Evolutionary conservation across 1,140 invertebrate species (phyloP).

Genomic region (Drosophila virilis): DNA sequence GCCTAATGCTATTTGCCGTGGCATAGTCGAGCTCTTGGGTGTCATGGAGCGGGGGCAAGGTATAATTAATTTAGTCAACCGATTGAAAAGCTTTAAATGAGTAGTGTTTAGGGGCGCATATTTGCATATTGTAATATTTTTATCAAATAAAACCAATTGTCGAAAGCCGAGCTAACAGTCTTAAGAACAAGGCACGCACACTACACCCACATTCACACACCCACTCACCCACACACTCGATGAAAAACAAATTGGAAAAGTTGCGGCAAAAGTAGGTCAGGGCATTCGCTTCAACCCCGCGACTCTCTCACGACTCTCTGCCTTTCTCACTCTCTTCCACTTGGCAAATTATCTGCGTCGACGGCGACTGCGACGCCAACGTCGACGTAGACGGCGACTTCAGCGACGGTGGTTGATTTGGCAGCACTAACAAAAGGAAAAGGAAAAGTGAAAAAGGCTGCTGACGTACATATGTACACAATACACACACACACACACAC

Average conservation of each 20-base stretch:
- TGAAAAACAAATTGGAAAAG: conserved; percentile 74
- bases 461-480: conserved; percentile 68
- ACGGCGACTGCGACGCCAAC: conserved; percentile 13
- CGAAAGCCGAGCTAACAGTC: conserved; percentile 39
- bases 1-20: conserved; percentile 41
- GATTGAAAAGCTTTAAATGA: conserved; percentile 67
- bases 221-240: conserved; percentile 18
- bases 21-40: conserved; percentile 14
- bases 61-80: conserved; percentile 43
- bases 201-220: conserved; percentile 16
- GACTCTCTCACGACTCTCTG: conserved; percentile 9
- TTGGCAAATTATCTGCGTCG: conserved; percentile 77
- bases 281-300: conserved; percentile 53
- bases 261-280: conserved; percentile 73
- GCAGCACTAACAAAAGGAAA: conserved; percentile 62
- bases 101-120: conserved; percentile 63
- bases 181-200: conserved; percentile 1
- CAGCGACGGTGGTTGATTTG: conserved; percentile 70
- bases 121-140: conserved; percentile 67
- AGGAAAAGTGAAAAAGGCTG: conserved; percentile 65
- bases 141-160: conserved; percentile 72
- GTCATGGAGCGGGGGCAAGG: too few relatives aligned
- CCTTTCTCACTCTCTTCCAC: conserved; percentile 42
- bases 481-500: conserved; percentile 17
- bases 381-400: conserved; percentile 8